Evolutionary conservation across 2,888 invertebrate genomes (phyloP).

Genomic region (Lysandra coridon): DNA sequence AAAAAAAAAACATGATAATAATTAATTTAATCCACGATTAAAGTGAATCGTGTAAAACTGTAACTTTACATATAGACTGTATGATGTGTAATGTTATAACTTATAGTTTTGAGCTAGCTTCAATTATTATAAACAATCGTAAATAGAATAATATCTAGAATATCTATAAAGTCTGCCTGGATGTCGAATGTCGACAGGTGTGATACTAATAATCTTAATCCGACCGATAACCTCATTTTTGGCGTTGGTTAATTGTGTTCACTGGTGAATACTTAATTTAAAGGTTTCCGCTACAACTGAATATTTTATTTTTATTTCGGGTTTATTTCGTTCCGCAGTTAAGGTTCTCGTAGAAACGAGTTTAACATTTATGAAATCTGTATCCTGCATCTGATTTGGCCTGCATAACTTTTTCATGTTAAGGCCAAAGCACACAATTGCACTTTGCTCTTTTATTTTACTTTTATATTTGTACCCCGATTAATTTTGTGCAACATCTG

Average conservation of each 20-base stretch:
- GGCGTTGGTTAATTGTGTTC: background rate
- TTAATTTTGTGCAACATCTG: background rate
- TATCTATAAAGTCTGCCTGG: background rate
- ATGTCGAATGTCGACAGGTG: background rate
- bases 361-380: constrained; percentile 2
- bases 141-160: background rate
- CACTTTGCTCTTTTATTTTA: background rate
- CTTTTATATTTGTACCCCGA: background rate
- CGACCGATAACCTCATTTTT: constrained; percentile 14
- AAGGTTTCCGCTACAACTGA: background rate
- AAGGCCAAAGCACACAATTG: background rate
- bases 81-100: too few species aligned
- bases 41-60: too few species aligned
- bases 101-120: too few species aligned
- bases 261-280: constrained; percentile 12
- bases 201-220: constrained; percentile 8
- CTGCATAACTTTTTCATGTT: background rate
- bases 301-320: constrained; percentile 7
- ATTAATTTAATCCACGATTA: too few species aligned
- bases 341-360: background rate
- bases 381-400: background rate
- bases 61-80: too few species aligned
- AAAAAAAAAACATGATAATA: too few species aligned
- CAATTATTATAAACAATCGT: background rate
- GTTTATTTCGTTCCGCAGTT: background rate